Conservation (phyloP, 1,140 invertebrate species). For the Maniola jurtina region DNA sequence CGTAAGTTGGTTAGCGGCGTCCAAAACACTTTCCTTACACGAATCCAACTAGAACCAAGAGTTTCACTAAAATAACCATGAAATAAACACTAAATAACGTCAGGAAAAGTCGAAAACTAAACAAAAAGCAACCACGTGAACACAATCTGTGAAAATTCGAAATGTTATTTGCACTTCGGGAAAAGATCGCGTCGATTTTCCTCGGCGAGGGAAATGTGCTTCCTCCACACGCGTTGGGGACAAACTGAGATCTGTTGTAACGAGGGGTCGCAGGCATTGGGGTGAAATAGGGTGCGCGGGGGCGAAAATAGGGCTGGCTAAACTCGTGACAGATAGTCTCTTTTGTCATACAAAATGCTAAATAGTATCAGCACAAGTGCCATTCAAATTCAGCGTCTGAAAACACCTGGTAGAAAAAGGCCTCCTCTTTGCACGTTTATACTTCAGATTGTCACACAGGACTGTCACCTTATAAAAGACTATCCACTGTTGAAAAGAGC, state of each 20-base stretch:
- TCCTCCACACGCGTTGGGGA: constrained; percentile 34
- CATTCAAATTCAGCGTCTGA: too few species aligned
- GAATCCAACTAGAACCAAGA: constrained; percentile 42
- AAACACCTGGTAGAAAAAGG: too few species aligned
- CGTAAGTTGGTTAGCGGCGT: constrained; percentile 61
- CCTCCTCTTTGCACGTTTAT: too few species aligned
- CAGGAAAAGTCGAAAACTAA: constrained; percentile 14
- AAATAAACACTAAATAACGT: constrained; percentile 34
- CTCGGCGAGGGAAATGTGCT: constrained; percentile 32
- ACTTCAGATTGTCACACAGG: too few species aligned
- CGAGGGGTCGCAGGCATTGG: constrained; percentile 39
- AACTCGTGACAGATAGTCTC: background rate
- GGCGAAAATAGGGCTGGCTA: constrained; percentile 23
- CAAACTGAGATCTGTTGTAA: constrained; percentile 50
- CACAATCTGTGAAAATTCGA: constrained; percentile 51
- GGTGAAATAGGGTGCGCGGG: constrained; percentile 51
- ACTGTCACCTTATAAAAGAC: too few species aligned
- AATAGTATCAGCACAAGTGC: too few species aligned
- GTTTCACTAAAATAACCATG: constrained; percentile 31
- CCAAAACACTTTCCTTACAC: constrained; percentile 48
- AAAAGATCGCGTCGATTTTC: constrained; percentile 52
- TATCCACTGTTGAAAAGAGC: too few species aligned
- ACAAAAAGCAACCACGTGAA: constrained; percentile 39
- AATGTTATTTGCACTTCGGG: constrained; percentile 65
- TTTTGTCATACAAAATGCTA: background rate